Evolutionary conservation across 2,113 vertebrate genomes (phyloP), one percentile per base, ranked within the genome.

Genomic region (Clarias macrocephalus): DNA sequence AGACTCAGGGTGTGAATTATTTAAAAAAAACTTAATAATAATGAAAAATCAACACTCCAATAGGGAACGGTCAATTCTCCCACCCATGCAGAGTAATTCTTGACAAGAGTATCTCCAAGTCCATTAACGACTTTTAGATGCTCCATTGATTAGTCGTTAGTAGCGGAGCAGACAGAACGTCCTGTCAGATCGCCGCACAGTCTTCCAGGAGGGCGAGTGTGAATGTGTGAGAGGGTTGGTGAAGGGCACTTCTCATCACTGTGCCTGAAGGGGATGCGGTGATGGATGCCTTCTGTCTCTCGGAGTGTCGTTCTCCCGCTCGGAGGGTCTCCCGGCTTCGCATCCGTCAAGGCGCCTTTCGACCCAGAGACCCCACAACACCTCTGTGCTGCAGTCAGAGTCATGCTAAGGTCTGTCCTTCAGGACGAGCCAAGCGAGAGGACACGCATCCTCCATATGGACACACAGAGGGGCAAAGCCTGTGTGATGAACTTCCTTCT

Each of bases 201-300:
- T 77, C 48, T 56, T 79, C 30, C n/a, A 80, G n/a, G 28, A 60
- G 77, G 33, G 25, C 8, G 25, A 60, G 54, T 33, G 28, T 13
- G 56, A 80, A 80, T 2, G 56, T 60, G 77, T 60, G 77, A 80
- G 77, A 59, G 56, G 77, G 56, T 60, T 59, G 23, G n/a, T 80
- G 54, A 80, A 80, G 77, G 77, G 56, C 77, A 60, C 56, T 33
- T 80, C 77, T 59, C 77, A 80, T 59, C 54, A 57, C 54, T 10
- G 28, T 80, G 77, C 59, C 77, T 60, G 56, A 80, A 80, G 56
- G 77, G 77, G 77, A 59, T 37, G 56, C 54, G 23, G 77, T 80
- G 77, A 80, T 80, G 56, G 56, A 80, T 80, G 76, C 10, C 18
- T 33, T 59, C 56, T 80, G 54, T 80, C 77, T 80, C 56, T 80